phyloP scores from a whole-genome alignment of 2,888 invertebrate genomes.

The Diaphora mendica region DNA sequence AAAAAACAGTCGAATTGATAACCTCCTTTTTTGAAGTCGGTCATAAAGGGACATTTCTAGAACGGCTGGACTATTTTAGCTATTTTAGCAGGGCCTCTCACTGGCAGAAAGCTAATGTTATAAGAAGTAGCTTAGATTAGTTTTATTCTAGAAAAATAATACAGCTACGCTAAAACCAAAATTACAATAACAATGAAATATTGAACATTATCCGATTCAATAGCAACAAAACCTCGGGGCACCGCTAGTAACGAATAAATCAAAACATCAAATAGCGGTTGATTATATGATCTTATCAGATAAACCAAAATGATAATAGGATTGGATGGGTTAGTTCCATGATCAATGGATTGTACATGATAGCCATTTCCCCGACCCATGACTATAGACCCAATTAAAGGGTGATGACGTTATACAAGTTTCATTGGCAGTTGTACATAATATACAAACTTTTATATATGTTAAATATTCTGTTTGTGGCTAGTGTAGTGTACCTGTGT shows the following conservation, averaged over 20 bases:
- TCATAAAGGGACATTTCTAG: too few relatives aligned
- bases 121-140: too few relatives aligned
- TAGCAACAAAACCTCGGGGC: too few relatives aligned
- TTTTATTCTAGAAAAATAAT: too few relatives aligned
- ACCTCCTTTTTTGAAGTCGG: too few relatives aligned
- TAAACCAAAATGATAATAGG: background rate
- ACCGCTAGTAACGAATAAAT: background rate
- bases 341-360: slow-evolving; percentile 1
- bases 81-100: too few relatives aligned
- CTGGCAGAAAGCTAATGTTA: too few relatives aligned
- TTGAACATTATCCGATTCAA: too few relatives aligned
- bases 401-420: background rate
- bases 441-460: background rate
- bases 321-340: background rate
- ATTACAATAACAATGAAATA: too few relatives aligned
- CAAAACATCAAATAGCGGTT: background rate
- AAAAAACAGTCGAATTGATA: too few relatives aligned
- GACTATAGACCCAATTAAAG: background rate
- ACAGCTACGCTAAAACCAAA: too few relatives aligned
- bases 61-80: too few relatives aligned
- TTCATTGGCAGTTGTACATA: background rate
- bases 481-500: background rate
- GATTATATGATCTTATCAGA: background rate
- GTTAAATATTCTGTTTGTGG: background rate
- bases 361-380: background rate